These are phyloP conservation scores for Ptychobarbus kaznakovi DNA, from an alignment of 2,797 vertebrate genomes.

Conservation along the genomic window DNA sequence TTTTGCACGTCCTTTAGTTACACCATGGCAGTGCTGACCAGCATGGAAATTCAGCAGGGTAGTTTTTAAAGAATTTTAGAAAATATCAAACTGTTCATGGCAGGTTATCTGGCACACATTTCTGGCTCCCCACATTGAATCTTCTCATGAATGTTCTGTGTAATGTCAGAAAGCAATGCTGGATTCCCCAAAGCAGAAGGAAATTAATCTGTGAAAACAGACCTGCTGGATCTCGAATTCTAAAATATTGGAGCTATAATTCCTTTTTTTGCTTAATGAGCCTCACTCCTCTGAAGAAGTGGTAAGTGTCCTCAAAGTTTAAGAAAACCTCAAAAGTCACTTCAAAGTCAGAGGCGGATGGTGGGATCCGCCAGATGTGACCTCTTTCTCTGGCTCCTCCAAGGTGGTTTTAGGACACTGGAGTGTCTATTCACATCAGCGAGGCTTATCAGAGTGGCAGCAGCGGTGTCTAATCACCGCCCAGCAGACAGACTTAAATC, in stretches of 20 bases:
- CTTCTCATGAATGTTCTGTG: constrained; percentile 31
- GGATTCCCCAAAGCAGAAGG: constrained; percentile 36
- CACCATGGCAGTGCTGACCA: neutral
- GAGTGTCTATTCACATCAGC: constrained; percentile 67
- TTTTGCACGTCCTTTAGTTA: constrained; percentile 1
- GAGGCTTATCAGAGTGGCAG: constrained; percentile 78
- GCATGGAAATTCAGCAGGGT: constrained; percentile 42
- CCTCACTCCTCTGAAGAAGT: constrained; percentile 39
- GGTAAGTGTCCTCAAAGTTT: constrained; percentile 49
- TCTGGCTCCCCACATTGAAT: constrained; percentile 42
- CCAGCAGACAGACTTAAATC: constrained; percentile 70
- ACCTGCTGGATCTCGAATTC: constrained; percentile 42
- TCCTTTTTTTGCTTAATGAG: constrained; percentile 37
- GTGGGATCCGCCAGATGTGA: constrained; percentile 53
- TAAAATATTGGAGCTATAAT: constrained; percentile 45
- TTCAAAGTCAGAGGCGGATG: constrained; percentile 60
- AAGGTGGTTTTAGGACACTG: constrained; percentile 67
- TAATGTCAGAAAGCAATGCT: constrained; percentile 50
- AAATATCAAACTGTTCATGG: constrained; percentile 49
- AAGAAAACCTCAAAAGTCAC: constrained; percentile 60
- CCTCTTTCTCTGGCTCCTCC: constrained; percentile 48
- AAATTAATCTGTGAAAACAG: constrained; percentile 48
- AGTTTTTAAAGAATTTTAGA: constrained; percentile 39
- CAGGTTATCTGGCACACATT: constrained; percentile 44
- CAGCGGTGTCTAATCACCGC: constrained; percentile 75